Base-by-base conservation (phyloP, 1,140 invertebrate genomes). In the Pissodes strobi region DNA sequence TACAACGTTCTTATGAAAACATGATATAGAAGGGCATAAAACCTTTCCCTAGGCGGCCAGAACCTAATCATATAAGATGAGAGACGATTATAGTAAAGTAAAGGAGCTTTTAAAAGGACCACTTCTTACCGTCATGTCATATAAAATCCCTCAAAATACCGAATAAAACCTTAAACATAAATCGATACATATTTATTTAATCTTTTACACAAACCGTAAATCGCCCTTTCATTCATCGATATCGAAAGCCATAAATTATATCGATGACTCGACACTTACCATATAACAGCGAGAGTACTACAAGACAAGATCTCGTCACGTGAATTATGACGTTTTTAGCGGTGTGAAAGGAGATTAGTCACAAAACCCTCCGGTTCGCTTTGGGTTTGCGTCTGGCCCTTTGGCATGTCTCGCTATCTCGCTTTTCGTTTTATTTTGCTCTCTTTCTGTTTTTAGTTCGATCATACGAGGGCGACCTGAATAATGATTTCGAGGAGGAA, bases 251-350 rank as follows among this genome's bases (percentile, higher is more conserved):
- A 62, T 62, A 62, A 62, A 62, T 62, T 62, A 53, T 30, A 39
- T 43, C 37, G 49, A 53, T 62, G 60, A 62, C 60, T 62, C 49
- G 60, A 62, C 60, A 62, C 60, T 62, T 62, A 38, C 38, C 27
- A 17, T n/a, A n/a, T 55, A 48, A 57, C 45, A 38, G 43, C 17
- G 18, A 18, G 41, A 57, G 52, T 56, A 53, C 52, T 57, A 64
- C 55, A 65, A 59, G 63, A 65, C 53, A 59, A 65, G 55, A 59
- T 58, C 55, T 59, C 55, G 63, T 58, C 63, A 65, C 55, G 55
- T 65, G 63, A 65, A 65, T 59, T 58, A 65, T 65, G 63, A 65
- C 63, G 55, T 65, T 65, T 59, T 65, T 45, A 51, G 38, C 63
- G 53, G 51, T 52, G 55, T 53, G 63, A 65, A 59, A 65, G 63